Base-by-base conservation (phyloP, 2,113 vertebrate species). In the Toxotes chatareus region DNA sequence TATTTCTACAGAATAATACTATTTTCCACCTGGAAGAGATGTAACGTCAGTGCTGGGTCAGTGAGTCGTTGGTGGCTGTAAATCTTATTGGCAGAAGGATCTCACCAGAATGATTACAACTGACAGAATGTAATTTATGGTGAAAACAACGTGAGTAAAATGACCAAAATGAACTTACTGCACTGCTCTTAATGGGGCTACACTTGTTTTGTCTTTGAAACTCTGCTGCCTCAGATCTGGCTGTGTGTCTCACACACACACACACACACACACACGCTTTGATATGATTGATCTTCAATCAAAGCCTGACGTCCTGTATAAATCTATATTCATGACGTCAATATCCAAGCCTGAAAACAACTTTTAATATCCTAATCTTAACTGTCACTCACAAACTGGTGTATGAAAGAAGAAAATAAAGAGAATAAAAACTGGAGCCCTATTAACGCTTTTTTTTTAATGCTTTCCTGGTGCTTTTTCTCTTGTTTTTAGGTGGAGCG, bases 251-350 rank as follows among this genome's bases (percentile, higher is more conserved):
- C 44, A 23, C 61, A 42, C 61, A 31, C 40, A 31, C 40, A 36
- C 32, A 36, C 31, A 12, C 47, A 36, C 16, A 13, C 32, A 76
- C 34, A 34, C 17, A 56, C 7, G 65, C 40, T 61, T 27, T 53
- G 49, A 21, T 34, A 36, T 31, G 17, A 80, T 67, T 66, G 62
- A 80, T 64, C 23, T 80, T 72, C 31, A 21, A 60, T 67, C 42
- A 80, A 40, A 67, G 32, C 42, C 13, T 60, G 70, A 61, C 7
- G 17, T 60, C 40, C 17, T 23, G 12, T 67, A 57, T 40, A 74
- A 55, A 34, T 36, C 23, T 44, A 27, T 31, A 23, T 55, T 17
- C 23, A 60, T 32, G 12, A 34, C 7, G 4, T 27, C 55, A 74
- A 34, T 66, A 49, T 67, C 5, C 36, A 61, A 68, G 44, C 27